Evolutionary conservation across 53 echinoderm and acorn worm genomes (phyloP), one percentile per base, ranked within the genome.

Genomic region (Echinarachnius parma): DNA sequence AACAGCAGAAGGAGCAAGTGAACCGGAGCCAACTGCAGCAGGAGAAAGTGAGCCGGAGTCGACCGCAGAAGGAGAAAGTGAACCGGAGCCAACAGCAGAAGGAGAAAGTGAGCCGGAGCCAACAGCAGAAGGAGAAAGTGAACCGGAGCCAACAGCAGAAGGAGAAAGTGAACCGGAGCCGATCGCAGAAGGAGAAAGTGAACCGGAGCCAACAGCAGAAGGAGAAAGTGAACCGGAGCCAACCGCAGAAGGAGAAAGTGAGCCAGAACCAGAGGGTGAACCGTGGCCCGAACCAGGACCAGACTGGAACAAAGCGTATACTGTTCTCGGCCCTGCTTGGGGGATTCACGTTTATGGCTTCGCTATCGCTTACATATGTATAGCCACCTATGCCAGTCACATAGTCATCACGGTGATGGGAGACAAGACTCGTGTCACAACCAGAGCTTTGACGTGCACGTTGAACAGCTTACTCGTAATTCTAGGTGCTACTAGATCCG

Each of bases 251-350:
- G 35, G 23, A 1, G 37, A 34, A 15, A 35, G 36, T 34, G 70
- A 69, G 53, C 83, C 80, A 9, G 80, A 87, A 39, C 66, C 83
- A 19, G 83, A 61, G 34, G 81, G 81, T 0, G 92, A 92, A 46
- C 81, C 76, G 3, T 92, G 92, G 92, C 92, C 92, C 1, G 92
- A 92, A 56, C 92, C 92, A 16, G 92, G 92, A 44, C 92, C 92
- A n/a, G 67, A 92, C 63, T 92, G 92, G 92, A 64, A 29, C 24
- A 45, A 52, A 2, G 61, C 82, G 2, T 61, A 52, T 21, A 46
- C 44, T 31, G 20, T 78, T 27, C 46, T 88, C 29, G 81, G 81
- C 9, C 50, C 61, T 2, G 92, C 92, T 9, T 80, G 81, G 67
- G 47, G 62, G 2, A 28, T 88, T 21, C 92, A 92, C 48, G 77